Percentiles rank a stretch among this genome's conserved stretches.
Conservation (phyloP, 2,113 vertebrate genomes). For the Crypturellus undulatus region DNA sequence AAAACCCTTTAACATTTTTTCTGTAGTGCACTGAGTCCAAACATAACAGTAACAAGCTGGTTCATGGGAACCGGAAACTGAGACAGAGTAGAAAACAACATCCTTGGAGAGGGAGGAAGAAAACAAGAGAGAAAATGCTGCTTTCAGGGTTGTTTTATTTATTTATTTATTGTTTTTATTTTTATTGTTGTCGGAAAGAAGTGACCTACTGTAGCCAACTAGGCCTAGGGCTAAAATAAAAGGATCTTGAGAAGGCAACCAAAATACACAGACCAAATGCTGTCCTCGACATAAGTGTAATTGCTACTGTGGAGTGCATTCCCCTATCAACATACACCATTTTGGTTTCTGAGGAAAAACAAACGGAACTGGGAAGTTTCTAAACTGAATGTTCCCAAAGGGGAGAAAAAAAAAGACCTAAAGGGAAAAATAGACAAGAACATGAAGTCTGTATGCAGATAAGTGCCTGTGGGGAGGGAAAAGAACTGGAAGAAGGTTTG, state of each 20-base stretch:
- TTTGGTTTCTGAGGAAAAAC: conserved; percentile 47
- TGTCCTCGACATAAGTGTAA: conserved; percentile 22
- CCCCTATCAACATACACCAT: neutral
- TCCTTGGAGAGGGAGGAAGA: neutral
- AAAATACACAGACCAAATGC: conserved; percentile 53
- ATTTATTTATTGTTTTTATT: conserved; percentile 9
- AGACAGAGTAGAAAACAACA: conserved; percentile 51
- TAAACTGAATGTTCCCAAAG: conserved; percentile 20
- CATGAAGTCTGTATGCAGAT: neutral
- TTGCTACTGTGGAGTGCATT: neutral
- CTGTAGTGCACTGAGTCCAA: neutral
- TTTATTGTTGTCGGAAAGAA: conserved; percentile 64
- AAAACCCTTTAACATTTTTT: conserved; percentile 15
- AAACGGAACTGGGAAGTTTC: conserved; percentile 47
- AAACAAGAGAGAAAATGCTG: neutral
- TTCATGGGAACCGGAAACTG: conserved; percentile 69
- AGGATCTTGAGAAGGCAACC: conserved; percentile 47
- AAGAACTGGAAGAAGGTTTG: neutral
- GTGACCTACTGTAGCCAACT: conserved; percentile 60
- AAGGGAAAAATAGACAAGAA: conserved; percentile 8
- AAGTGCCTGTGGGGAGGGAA: neutral
- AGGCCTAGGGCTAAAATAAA: conserved; percentile 61
- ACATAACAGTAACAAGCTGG: conserved; percentile 12
- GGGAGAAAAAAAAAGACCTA: neutral
- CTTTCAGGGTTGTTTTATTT: neutral